A percentile compares a stretch with the other conserved stretches of the same genome.
Evolutionary conservation across 2,888 invertebrate genomes (phyloP).

Genomic region (Apamea monoglypha): DNA sequence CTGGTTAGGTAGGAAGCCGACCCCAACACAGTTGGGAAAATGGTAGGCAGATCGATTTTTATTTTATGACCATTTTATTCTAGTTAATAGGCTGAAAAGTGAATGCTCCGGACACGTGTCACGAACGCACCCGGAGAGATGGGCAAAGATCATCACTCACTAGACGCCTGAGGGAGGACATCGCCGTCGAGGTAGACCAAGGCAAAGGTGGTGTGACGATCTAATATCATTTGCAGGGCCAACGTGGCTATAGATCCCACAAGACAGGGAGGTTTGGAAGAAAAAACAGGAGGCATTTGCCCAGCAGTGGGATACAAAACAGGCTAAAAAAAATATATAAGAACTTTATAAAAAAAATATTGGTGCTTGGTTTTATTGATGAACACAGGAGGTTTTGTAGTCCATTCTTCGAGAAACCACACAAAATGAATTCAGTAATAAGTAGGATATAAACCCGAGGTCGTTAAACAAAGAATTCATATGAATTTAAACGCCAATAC

Average conservation of each 20-base stretch:
- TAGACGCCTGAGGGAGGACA: too few species aligned
- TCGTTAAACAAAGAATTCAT: conserved; percentile 48
- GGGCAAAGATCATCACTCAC: too few species aligned
- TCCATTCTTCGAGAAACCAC: neutral
- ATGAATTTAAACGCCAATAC: conserved; percentile 43
- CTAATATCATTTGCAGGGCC: too few species aligned
- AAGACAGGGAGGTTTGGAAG: too few species aligned
- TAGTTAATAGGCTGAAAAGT: neutral
- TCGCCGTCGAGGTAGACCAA: too few species aligned
- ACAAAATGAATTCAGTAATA: conserved; percentile 6
- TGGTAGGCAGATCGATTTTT: neutral
- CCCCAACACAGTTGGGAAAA: neutral
- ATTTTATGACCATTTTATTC: neutral
- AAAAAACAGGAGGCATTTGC: too few species aligned
- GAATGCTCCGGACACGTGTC: too few species aligned
- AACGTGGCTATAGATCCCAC: too few species aligned
- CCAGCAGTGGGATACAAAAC: too few species aligned
- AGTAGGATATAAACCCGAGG: conserved; percentile 33
- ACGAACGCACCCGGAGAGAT: too few species aligned
- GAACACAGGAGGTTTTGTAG: neutral
- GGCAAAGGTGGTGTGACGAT: too few species aligned
- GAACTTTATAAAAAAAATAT: neutral
- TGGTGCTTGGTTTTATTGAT: neutral
- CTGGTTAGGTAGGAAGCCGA: neutral
- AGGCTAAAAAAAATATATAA: neutral